phyloP scores from a whole-genome alignment of 1,140 invertebrate species.

The Sminthurides bifidus region DNA sequence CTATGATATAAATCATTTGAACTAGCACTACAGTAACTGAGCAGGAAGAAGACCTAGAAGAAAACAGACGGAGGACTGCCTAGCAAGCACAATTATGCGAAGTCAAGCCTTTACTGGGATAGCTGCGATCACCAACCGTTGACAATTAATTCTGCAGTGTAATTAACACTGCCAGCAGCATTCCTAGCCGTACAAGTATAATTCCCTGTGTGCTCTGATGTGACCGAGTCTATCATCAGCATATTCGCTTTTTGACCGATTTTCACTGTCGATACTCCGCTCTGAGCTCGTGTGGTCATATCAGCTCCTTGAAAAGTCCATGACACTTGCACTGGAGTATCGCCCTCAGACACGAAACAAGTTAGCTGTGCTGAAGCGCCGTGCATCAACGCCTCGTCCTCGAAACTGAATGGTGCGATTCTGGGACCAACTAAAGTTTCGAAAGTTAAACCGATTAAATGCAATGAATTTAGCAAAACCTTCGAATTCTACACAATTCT shows the following conservation, averaged over 20 bases:
- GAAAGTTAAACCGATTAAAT: background rate
- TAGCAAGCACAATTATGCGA: background rate
- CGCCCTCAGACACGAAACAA: slow-evolving; percentile 37
- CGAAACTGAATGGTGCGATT: slow-evolving; percentile 51
- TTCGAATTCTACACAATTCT: too few species aligned
- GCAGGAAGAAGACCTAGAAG: background rate
- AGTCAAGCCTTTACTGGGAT: slow-evolving; percentile 5
- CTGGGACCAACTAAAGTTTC: slow-evolving; percentile 48
- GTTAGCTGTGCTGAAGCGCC: slow-evolving; percentile 29
- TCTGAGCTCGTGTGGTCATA: background rate
- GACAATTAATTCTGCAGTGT: slow-evolving; percentile 34
- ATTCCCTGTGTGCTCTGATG: slow-evolving; percentile 36
- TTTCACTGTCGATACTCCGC: slow-evolving; percentile 21
- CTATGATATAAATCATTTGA: background rate
- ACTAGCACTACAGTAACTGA: too few species aligned
- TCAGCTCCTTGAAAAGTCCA: slow-evolving; percentile 39
- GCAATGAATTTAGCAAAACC: too few species aligned
- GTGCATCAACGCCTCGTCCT: slow-evolving; percentile 41
- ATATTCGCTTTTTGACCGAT: slow-evolving; percentile 34
- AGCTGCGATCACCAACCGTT: slow-evolving; percentile 33
- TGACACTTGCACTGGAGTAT: slow-evolving; percentile 41
- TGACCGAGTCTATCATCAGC: slow-evolving; percentile 38
- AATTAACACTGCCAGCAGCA: slow-evolving; percentile 35
- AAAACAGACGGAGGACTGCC: background rate
- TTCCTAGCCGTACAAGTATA: slow-evolving; percentile 45